Evolutionary conservation across 2,797 vertebrate genomes (phyloP), one percentile per base, ranked within the genome.

Genomic region (Rhynchonycteris naso): DNA sequence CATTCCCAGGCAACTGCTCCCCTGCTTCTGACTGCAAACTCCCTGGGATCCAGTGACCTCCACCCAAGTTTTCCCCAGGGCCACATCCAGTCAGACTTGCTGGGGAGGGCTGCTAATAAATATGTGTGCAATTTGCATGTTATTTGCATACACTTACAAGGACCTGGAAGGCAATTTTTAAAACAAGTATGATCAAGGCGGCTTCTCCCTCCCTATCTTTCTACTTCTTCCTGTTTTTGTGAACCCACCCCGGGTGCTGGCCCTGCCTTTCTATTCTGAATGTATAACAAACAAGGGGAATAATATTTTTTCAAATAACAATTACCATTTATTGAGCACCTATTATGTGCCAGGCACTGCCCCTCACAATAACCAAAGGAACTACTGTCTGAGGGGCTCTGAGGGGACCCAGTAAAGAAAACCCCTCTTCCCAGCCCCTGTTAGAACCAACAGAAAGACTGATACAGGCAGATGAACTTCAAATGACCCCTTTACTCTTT

Each of bases 121-220:
- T 69, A 84, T 88, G 84, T 0, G 0, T 61, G 19, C 0, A 38
- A 93, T 96, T 97, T 97, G 94, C 94, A 81, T 95, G 30, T 13
- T 4, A 96, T 97, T 96, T 96, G 76, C 96, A 96, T 94, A 54
- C 5, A 72, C 30, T n/a, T 63, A n/a, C 38, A 30, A 71, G 43
- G 85, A 33, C 71, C 69, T 74, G 28, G 35, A 47, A 82, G 68
- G 63, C 28, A 0, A n/a, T 80, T 72, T 91, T 93, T 63, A 30
- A 94, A 30, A 26, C n/a, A 59, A 63, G 58, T 10, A 1, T 74
- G 84, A 65, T 56, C 33, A 2, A 66, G 52, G 28, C 52, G 24
- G 59, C 72, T 66, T 80, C 71, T 30, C 33, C 50, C 30, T 74
- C 54, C 75, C 84, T 89, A 63, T 59, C 83, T 74, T 59, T 69